Evolutionary conservation across 2,888 invertebrate genomes (phyloP), one percentile per base, ranked within the genome.

Genomic region (Ashinkailepas kermadecensis): DNA sequence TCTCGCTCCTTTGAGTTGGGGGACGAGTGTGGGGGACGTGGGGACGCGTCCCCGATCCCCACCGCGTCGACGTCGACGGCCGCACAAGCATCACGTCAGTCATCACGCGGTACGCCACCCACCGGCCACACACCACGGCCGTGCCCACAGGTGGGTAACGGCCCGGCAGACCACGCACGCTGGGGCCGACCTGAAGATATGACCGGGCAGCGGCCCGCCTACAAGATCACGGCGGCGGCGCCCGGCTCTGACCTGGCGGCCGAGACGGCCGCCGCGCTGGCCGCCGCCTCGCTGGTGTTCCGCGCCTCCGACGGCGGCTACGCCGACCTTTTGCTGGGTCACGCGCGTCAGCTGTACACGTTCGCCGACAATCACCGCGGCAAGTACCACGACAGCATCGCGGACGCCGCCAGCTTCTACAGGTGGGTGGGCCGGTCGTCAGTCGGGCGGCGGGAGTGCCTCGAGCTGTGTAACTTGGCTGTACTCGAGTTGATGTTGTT

Each of bases 161-260:
- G 91, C 81, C 86, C 87, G 25, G 85, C 88, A 21, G 91, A 91
- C 85, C 91, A 91, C 85, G 86, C 87, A 0, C 91, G 88, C 85
- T 92, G 91, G 91, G 82, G 82, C 7, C 81, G 85, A 11, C 85
- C 85, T 2, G 85, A 85, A 78, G 84, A 85, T 80, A 85, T 85
- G 84, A 83, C 83, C 59, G 83, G 83, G 83, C 78, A 18, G 9
- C 54, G 83, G 23, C 83, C 83, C 58, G 67, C 83, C 15, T 81
- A 57, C 62, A 83, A 84, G 80, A 82, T 84, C 39, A 80, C 81
- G 56, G 57, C 23, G 10, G 57, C 64, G 25, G 70, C 80, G 9
- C 82, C 83, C 78, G 85, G 80, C 81, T 86, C 86, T 78, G 87
- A 88, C 83, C 84, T 87, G 21, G 87, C 87, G 9, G 87, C 85